Base-by-base conservation (phyloP, 2,797 vertebrate species). In the Micromesistius poutassou region DNA sequence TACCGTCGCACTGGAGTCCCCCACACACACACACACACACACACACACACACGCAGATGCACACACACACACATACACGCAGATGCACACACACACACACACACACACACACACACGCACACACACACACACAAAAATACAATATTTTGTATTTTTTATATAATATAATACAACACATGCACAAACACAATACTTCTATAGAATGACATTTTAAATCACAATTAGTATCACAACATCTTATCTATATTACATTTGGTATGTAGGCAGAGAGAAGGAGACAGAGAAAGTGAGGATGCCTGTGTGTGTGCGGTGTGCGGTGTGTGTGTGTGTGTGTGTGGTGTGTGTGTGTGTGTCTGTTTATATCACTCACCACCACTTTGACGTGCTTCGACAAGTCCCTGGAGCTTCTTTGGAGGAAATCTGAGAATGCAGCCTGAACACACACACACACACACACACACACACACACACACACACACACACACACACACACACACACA, bases 301-400 rank as follows among this genome's bases (percentile, higher is more conserved):
- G 35, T 36, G 35, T 36, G 4, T 36, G 35, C 0, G 35, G 30
- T 73, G 71, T 73, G 36, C 33, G 76, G 38, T 50, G 71, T 55
- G 35, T 40, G 46, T 36, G 35, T 36, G 35, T 36, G 35, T 36
- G 35, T 36, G 35, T 36, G 35, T 36, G 35, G 9, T n/a, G 50
- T n/a, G 50, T n/a, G 55, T 62, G 55, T 62, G 55, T 62, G 62
- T 71, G 71, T 14, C 75, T 46, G 78, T 78, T 55, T 55, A 82
- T 82, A 72, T 85, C 91, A 95, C 97, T 97, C 93, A 98, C 98
- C 93, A 99, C 97, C 89, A 99, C 97, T 94, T 95, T 96, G 89
- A 99, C 97, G 19, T 99, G 97, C 89, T 99, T 99, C 83, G 98
- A 97, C 93, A 99, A 94, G 92, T 99, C 98, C 94, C 97, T 96